Conservation (phyloP, 2,113 vertebrate genomes). For the Piaya cayana region DNA sequence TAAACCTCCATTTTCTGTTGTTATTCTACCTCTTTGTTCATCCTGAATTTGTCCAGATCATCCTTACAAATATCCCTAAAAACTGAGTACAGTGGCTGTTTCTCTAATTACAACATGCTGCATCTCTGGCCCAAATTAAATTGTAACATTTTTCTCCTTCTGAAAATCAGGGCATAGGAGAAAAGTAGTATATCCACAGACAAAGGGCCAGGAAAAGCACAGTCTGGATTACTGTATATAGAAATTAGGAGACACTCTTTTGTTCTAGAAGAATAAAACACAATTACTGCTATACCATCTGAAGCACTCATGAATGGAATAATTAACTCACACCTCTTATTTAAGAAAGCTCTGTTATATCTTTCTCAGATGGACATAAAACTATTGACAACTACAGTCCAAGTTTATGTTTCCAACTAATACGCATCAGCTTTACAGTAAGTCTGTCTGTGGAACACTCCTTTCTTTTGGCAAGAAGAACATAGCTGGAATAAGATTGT, state of each 20-base stretch:
- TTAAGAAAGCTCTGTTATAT: not conserved
- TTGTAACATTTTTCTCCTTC: not conserved
- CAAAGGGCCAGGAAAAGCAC: not conserved
- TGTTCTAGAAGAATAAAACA: not conserved
- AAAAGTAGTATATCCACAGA: not conserved
- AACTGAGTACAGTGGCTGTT: not conserved
- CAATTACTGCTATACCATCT: not conserved
- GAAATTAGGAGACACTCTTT: not conserved
- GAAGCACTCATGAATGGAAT: not conserved
- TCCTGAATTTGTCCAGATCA: not conserved
- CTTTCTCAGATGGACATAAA: not conserved
- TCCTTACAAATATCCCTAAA: not conserved
- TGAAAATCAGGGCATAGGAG: not conserved
- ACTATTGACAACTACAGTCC: not conserved
- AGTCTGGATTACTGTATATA: not conserved
- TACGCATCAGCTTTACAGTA: not conserved
- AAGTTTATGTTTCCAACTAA: not conserved
- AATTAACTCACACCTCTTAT: not conserved
- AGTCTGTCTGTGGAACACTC: not conserved
- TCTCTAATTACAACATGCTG: not conserved
- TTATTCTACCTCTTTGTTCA: not conserved
- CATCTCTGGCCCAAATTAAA: not conserved
- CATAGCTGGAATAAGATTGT: not conserved
- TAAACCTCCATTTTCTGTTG: not conserved
- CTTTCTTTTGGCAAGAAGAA: not conserved